Evolutionary conservation across 1,140 invertebrate species (phyloP).

Genomic region (Nebria ingens): DNA sequence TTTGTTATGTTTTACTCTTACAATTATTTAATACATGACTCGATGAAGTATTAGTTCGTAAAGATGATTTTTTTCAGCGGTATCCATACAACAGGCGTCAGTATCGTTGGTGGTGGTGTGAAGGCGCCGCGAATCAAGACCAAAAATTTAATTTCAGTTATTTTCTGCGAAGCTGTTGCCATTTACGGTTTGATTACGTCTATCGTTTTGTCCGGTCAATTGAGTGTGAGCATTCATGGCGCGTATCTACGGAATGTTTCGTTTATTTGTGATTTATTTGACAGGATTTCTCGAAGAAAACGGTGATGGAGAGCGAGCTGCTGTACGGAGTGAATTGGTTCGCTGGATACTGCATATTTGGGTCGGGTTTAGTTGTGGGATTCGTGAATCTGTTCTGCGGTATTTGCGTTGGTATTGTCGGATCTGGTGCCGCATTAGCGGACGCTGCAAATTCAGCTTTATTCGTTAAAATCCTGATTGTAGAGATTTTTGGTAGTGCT

Average conservation of each 20-base stretch:
- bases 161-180: conserved; percentile 90
- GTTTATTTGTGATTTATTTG: conserved; percentile 9
- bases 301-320: conserved; percentile 10
- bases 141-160: conserved; percentile 96
- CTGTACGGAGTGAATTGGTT: conserved; percentile 40
- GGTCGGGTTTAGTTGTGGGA: conserved; percentile 74
- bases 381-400: conserved; percentile 82
- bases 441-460: conserved; percentile 79
- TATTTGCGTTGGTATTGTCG: conserved; percentile 78
- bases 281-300: conserved; percentile 21
- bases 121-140: conserved; percentile 98
- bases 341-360: conserved; percentile 75
- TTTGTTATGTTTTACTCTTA: too few relatives aligned
- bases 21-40: not conserved
- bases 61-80: conserved; percentile 46
- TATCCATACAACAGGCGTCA: conserved; percentile 88
- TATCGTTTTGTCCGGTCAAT: conserved; percentile 67
- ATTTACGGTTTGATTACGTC: conserved; percentile 91
- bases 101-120: conserved; percentile 92
- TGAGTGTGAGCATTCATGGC: conserved; percentile 36
- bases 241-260: not conserved
- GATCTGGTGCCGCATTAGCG: conserved; percentile 76
- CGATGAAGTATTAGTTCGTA: not conserved
- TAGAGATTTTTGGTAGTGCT: conserved; percentile 88
- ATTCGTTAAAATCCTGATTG: conserved; percentile 88